phyloP scores from a whole-genome alignment of 2,113 vertebrate species.

The Ailurus styani region DNA sequence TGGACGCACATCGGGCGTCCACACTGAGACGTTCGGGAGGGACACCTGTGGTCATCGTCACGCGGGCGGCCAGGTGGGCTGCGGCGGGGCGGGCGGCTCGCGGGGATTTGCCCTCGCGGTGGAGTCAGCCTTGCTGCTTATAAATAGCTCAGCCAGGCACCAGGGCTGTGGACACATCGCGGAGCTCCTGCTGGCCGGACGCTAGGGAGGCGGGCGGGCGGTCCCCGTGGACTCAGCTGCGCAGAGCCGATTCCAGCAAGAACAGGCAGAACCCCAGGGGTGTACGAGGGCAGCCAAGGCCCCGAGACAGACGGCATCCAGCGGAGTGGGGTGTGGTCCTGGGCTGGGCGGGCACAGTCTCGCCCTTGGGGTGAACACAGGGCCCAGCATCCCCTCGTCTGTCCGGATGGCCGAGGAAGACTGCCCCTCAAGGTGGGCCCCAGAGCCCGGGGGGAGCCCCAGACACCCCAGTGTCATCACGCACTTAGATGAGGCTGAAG shows the following conservation, averaged over 20 bases:
- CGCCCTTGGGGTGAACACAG: accelerated
- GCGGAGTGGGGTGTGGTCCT: accelerated
- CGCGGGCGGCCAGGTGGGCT: accelerated
- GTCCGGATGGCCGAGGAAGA: background rate
- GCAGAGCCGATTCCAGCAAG: background rate
- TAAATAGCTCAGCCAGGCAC: background rate
- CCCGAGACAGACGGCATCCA: accelerated
- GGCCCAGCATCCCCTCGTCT: accelerated
- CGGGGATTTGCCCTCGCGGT: background rate
- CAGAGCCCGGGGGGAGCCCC: background rate
- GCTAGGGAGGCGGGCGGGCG: too few relatives aligned
- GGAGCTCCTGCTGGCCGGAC: background rate
- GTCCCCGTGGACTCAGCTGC: accelerated
- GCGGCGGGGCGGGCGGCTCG: background rate
- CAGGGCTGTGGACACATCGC: accelerated
- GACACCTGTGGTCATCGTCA: accelerated
- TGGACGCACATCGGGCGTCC: background rate
- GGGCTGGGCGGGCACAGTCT: accelerated
- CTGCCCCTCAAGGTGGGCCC: background rate
- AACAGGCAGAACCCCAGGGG: background rate
- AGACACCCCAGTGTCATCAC: background rate
- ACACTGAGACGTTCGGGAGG: background rate
- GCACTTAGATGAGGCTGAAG: background rate
- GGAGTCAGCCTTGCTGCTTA: accelerated
- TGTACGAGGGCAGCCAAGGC: background rate